Conservation (phyloP, 2,797 vertebrate genomes). For the Enteromius unitaeniatus region DNA sequence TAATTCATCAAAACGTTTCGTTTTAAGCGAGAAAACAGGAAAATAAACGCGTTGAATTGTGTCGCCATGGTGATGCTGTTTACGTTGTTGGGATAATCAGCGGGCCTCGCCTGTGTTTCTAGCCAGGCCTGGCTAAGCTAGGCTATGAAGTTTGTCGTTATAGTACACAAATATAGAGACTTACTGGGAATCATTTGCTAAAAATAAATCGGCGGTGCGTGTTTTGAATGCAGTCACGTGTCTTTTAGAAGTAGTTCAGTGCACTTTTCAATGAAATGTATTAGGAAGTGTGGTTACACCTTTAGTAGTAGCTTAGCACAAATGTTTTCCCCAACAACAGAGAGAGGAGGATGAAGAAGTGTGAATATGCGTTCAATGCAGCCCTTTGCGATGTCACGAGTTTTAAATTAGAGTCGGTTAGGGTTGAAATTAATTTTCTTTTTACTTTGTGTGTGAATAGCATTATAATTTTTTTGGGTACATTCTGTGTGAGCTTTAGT, state of each 20-base stretch:
- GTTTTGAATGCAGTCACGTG: background rate
- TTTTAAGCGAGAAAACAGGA: background rate
- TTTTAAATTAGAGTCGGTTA: background rate
- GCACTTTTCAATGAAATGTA: background rate
- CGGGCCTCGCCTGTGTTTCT: constrained; percentile 8
- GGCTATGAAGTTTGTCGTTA: constrained; percentile 16
- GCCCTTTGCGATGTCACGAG: background rate
- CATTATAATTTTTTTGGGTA: background rate
- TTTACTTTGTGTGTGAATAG: background rate
- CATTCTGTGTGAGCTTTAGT: background rate
- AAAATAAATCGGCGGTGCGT: background rate
- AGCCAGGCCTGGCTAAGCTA: constrained; percentile 24
- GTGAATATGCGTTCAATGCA: background rate
- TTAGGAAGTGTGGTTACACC: background rate
- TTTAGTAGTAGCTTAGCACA: constrained; percentile 25
- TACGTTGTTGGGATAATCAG: background rate
- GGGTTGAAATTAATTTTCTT: background rate
- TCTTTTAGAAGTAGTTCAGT: background rate
- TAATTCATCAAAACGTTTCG: background rate
- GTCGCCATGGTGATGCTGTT: constrained; percentile 36
- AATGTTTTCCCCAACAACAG: background rate
- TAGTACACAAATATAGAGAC: background rate
- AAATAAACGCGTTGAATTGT: constrained; percentile 2
- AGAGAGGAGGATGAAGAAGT: background rate
- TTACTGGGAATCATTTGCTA: background rate